Conservation (phyloP, 2,888 invertebrate species). For the Arge pagana region DNA sequence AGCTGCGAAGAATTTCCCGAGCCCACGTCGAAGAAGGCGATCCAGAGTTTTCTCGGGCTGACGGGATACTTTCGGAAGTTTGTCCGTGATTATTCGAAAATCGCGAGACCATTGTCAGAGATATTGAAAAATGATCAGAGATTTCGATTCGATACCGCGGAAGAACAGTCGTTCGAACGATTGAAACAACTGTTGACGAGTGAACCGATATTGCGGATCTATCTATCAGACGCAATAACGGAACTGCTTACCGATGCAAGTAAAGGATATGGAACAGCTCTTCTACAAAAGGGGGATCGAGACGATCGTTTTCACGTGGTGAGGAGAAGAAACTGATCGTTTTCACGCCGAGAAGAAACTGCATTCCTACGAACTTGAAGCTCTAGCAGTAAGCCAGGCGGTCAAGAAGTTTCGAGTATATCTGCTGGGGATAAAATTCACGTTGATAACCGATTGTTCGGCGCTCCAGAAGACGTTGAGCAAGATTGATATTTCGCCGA, state of each 20-base stretch:
- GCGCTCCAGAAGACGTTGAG: slow-evolving; percentile 14
- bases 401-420: slow-evolving; percentile 8
- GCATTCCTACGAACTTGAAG: slow-evolving; percentile 32
- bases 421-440: slow-evolving; percentile 8
- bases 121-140: slow-evolving; percentile 4
- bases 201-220: slow-evolving; percentile 12
- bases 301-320: slow-evolving; percentile 29
- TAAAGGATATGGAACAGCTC: slow-evolving; percentile 25
- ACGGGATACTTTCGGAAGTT: slow-evolving; percentile 28
- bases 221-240: slow-evolving; percentile 1
- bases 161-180: slow-evolving; percentile 18
- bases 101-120: slow-evolving; percentile 18
- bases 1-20: slow-evolving; percentile 27
- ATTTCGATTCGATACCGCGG: slow-evolving; percentile 7
- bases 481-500: slow-evolving; percentile 7
- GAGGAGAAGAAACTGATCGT: slow-evolving; percentile 30
- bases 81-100: slow-evolving; percentile 4
- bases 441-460: slow-evolving; percentile 14
- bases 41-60: slow-evolving; percentile 25
- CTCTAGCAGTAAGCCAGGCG: background rate
- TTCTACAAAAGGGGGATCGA: slow-evolving; percentile 28
- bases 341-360: slow-evolving; percentile 27
- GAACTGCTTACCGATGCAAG: slow-evolving; percentile 28
- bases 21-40: slow-evolving; percentile 7
- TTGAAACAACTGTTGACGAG: slow-evolving; percentile 4